Conservation (phyloP, 2,113 vertebrate genomes). For the Oreotrochilus melanogaster region DNA sequence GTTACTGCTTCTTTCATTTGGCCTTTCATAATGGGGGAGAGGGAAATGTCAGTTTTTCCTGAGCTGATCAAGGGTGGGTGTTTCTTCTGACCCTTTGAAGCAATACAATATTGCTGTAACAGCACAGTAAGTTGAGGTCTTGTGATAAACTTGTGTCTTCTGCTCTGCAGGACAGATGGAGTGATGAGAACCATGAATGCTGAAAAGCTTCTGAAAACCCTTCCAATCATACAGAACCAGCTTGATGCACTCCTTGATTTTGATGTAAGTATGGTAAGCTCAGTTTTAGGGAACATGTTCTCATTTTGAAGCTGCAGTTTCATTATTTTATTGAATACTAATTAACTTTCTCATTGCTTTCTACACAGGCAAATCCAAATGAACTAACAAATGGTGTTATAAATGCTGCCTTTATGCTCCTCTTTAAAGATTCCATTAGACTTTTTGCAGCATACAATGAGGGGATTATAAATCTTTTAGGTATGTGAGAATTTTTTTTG, state of each 20-base stretch:
- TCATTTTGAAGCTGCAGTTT: background rate
- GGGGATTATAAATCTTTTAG: constrained; percentile 95
- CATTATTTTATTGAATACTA: constrained; percentile 18
- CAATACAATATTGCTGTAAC: background rate
- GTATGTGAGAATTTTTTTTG: constrained; percentile 77
- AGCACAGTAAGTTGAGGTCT: background rate
- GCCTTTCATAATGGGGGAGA: rapidly evolving
- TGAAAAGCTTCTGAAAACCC: constrained; percentile 92
- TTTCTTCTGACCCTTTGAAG: background rate
- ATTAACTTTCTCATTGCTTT: constrained; percentile 59
- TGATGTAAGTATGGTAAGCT: constrained; percentile 81
- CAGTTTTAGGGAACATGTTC: background rate
- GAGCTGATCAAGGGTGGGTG: background rate
- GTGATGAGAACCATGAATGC: constrained; percentile 95
- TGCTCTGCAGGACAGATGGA: constrained; percentile 82
- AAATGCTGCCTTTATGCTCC: constrained; percentile 94
- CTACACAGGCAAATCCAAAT: constrained; percentile 89
- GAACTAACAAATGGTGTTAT: constrained; percentile 94
- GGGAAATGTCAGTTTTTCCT: background rate
- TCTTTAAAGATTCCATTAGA: constrained; percentile 96
- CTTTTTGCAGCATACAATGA: constrained; percentile 97
- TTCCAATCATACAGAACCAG: constrained; percentile 94
- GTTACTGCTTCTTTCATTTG: background rate
- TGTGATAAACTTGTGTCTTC: background rate
- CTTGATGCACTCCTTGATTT: constrained; percentile 95